Evolutionary conservation across 2,113 vertebrate genomes (phyloP), one percentile per base, ranked within the genome.

Genomic region (Athene cunicularia): DNA sequence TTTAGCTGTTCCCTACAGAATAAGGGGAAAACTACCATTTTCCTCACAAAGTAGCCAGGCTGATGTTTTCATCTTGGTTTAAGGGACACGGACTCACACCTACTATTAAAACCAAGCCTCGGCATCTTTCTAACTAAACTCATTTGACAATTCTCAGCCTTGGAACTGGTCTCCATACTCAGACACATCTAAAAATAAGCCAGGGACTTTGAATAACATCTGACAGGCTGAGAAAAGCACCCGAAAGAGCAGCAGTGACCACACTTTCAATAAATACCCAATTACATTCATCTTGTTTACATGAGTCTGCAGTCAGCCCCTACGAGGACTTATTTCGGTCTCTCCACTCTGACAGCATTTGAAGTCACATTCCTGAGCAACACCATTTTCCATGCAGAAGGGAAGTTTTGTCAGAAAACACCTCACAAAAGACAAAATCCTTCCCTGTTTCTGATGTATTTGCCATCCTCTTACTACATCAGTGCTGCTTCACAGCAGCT

Each of bases 331-430:
- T 72, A 28, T 70, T 67, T 63, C 1, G 41, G 39, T 18, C 41
- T 66, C 52, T 41, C 39, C 49, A 8, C 15, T 13, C 52, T 13
- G 41, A 41, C 26, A n/a, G n/a, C 3, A 22, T 7, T 8, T 30
- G 33, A 73, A 80, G 52, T 19, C 56, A 21, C 13, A 3, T 26
- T 43, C 80, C 72, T 28, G 10, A 77, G 52, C 35, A 66, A 35
- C 8, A 4, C 1, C 2, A 50, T 28, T n/a, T 49, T 24, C 60
- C 41, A 19, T 0, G 1, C 0, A 1, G 32, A 49, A 85, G 30
- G 6, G 12, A 27, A 19, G 49, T 24, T 90, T 16, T 9, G 30
- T 7, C 15, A 45, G 35, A 67, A 59, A 71, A 37, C 45, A 21
- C 7, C 60, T 24, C 1, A 1, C 1, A 2, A 68, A 37, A 64